Base-by-base conservation (phyloP, 2,797 vertebrate genomes). In the Parauchenoglanis ngamensis region DNA sequence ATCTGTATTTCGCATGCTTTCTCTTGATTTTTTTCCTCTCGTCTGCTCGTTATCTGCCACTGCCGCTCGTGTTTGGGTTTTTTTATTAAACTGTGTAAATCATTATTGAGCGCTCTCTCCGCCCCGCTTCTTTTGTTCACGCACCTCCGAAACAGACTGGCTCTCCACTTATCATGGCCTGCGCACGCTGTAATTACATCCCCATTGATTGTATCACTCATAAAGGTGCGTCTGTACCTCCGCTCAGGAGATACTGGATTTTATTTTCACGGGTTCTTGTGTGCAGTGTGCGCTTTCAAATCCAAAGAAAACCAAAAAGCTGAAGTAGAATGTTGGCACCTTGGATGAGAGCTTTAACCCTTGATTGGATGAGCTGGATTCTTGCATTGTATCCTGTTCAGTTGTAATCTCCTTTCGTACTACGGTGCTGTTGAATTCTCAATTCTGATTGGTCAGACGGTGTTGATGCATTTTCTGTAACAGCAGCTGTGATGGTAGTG, bases 61-160 rank as follows among this genome's bases (percentile, higher is more conserved):
- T 85, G 31, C 63, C 65, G 73, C 84, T 88, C 77, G 73, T 85
- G 63, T 88, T 88, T 87, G 44, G 23, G 0, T 25, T 79, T 78
- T 35, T 28, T 88, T 86, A 89, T 87, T 89, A 89, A 90, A 90
- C 85, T 85, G 85, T 85, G 61, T 88, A 88, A 89, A 87, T 90
- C 85, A 88, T 79, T 72, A 76, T 70, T 75, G 59, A 83, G 85
- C 21, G 11, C 83, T 87, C 52, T 68, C 67, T 49, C 61, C 13
- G 12, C n/a, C 83, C 83, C 7, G 54, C 25, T 46, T 56, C 73
- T 85, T 87, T 88, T 88, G 83, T 89, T 86, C 65, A 0, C 59
- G 25, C 49, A 2, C 61, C 79, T 88, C 70, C 12, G 82, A 87
- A 88, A 90, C 86, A 87, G 76, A 88, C 44, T 68, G 44, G 70